Conservation (phyloP, 2,797 vertebrate genomes). For the Mormyrus proboscirostris region DNA sequence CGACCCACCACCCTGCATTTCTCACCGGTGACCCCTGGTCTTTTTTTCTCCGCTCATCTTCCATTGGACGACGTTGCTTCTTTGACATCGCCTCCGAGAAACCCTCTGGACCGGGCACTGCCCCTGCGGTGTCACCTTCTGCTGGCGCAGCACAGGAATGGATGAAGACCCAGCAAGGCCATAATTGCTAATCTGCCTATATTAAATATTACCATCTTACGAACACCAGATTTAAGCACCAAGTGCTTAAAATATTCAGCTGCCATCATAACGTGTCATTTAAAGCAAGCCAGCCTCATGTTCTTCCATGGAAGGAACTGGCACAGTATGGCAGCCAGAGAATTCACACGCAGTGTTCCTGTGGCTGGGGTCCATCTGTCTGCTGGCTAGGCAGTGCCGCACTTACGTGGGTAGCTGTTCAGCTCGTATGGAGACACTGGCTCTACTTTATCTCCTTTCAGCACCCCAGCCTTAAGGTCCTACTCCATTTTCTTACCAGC, state of each 20-base stretch:
- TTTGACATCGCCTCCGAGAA: slow-evolving; percentile 88
- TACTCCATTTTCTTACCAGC: slow-evolving; percentile 75
- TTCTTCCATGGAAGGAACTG: background rate
- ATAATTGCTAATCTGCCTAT: accelerated
- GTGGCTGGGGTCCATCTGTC: background rate
- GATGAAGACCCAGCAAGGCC: background rate
- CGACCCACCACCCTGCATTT: background rate
- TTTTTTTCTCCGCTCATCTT: slow-evolving; percentile 89
- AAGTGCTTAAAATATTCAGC: background rate
- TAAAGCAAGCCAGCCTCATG: slow-evolving; percentile 3
- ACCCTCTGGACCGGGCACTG: slow-evolving; percentile 63
- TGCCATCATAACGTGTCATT: background rate
- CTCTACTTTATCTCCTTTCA: slow-evolving; percentile 74
- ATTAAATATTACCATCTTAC: background rate
- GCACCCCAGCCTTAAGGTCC: slow-evolving; percentile 62
- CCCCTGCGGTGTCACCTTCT: slow-evolving; percentile 66
- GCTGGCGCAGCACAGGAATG: slow-evolving; percentile 49
- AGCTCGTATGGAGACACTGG: slow-evolving; percentile 78
- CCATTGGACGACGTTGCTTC: slow-evolving; percentile 85
- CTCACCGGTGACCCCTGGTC: slow-evolving; percentile 78
- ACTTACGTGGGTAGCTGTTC: slow-evolving; percentile 80
- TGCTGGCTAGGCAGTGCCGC: background rate
- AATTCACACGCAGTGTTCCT: slow-evolving; percentile 3
- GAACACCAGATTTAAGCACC: background rate
- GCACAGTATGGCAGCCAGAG: background rate